Conservation (phyloP, 2,113 vertebrate species). For the Salvelinus alpinus region DNA sequence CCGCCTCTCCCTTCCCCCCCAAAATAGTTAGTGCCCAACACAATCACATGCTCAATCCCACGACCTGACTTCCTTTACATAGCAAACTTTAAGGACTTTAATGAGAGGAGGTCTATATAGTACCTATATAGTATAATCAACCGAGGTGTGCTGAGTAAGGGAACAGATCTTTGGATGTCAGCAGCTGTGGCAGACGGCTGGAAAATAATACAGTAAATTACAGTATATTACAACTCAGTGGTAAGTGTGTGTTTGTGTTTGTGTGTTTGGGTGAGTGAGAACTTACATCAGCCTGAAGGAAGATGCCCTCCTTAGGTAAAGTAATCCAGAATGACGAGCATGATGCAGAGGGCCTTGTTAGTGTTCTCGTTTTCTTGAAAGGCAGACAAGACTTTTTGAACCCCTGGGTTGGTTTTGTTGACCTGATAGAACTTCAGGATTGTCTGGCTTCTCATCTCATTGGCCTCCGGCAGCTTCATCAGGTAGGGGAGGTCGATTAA, state of each 20-base stretch:
- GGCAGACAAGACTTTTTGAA: not conserved
- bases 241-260: no score
- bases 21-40: no score
- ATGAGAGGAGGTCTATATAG: not conserved
- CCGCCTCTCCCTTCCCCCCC: no score
- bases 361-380: slow-evolving; percentile 3
- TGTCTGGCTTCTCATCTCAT: not conserved
- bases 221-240: not conserved
- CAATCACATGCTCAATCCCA: not conserved
- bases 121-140: slow-evolving; percentile 30
- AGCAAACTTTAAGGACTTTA: not conserved
- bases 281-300: slow-evolving; percentile 19
- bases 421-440: slow-evolving; percentile 5
- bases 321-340: slow-evolving; percentile 13
- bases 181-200: slow-evolving; percentile 26
- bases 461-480: not conserved
- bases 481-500: slow-evolving; percentile 15
- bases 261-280: no score
- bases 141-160: slow-evolving; percentile 17
- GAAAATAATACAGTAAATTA: slow-evolving; percentile 19
- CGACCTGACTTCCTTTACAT: not conserved
- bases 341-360: slow-evolving; percentile 10
- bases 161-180: slow-evolving; percentile 6
- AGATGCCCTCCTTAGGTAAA: slow-evolving; percentile 14
- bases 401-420: not conserved